Evolutionary conservation across 2,888 invertebrate species (phyloP).

Genomic region (Drosophila cracens): DNA sequence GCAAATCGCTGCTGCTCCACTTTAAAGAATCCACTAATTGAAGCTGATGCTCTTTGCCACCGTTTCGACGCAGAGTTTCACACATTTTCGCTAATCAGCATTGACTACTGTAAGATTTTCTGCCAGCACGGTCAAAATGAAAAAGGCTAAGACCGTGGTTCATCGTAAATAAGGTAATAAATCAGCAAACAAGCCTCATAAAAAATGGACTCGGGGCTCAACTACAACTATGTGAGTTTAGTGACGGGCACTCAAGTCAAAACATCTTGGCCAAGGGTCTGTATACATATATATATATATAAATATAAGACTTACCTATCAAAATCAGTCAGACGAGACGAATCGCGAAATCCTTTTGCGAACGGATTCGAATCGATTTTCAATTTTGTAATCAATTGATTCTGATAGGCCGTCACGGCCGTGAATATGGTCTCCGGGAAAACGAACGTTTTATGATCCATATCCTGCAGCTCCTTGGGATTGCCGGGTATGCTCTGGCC

Average conservation of each 20-base stretch:
- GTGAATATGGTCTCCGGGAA: slow-evolving; percentile 99
- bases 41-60: slow-evolving; percentile 6
- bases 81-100: slow-evolving; percentile 77
- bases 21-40: slow-evolving; percentile 38
- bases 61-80: slow-evolving; percentile 58
- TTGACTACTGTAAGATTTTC: slow-evolving; percentile 63
- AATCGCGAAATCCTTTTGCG: slow-evolving; percentile 99
- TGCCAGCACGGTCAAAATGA: background rate
- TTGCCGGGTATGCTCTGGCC: slow-evolving; percentile 91
- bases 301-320: slow-evolving; percentile 88
- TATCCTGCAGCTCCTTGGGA: slow-evolving; percentile 93
- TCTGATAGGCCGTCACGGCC: slow-evolving; percentile 99
- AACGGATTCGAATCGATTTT: slow-evolving; percentile 99
- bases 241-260: slow-evolving; percentile 15
- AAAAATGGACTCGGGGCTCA: slow-evolving; percentile 52
- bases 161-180: slow-evolving; percentile 72
- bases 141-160: slow-evolving; percentile 17
- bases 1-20: slow-evolving; percentile 19
- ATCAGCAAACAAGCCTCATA: slow-evolving; percentile 68
- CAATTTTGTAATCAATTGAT: slow-evolving; percentile 99
- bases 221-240: slow-evolving; percentile 31
- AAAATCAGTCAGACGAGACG: slow-evolving; percentile 96
- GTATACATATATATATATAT: background rate
- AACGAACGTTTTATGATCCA: slow-evolving; percentile 97
- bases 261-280: slow-evolving; percentile 10